phyloP scores from a whole-genome alignment of 2,113 vertebrate species.

The Serilophus lunatus region DNA sequence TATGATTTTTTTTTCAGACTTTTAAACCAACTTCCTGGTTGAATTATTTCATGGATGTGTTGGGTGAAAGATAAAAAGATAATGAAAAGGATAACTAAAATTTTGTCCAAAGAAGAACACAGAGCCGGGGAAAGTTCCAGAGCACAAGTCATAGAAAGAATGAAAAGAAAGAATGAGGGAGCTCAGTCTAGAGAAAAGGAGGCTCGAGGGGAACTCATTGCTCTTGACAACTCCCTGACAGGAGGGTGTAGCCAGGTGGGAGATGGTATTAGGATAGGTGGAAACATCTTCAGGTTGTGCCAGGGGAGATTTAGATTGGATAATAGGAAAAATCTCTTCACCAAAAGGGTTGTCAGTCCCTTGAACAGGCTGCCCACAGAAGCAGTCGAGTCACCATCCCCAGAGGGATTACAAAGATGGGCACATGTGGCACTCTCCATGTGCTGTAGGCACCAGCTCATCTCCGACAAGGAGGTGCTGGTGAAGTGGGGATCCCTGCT shows the following conservation, averaged over 20 bases:
- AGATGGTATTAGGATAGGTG: neutral
- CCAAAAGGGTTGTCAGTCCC: neutral
- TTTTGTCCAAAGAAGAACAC: neutral
- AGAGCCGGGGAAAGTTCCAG: neutral
- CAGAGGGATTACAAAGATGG: neutral
- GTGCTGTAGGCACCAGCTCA: neutral
- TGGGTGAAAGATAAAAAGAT: neutral
- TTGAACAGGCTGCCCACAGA: neutral
- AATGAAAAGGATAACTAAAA: neutral
- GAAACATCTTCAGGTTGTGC: neutral
- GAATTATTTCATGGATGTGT: neutral
- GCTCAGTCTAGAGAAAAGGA: neutral
- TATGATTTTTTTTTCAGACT: neutral
- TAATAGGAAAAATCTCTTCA: neutral
- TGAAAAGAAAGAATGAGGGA: fast-evolving
- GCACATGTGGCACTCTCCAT: neutral
- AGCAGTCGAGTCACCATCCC: neutral
- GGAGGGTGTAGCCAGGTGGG: neutral
- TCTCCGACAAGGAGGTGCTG: neutral
- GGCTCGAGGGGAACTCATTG: neutral
- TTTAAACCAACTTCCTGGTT: neutral
- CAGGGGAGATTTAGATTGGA: neutral
- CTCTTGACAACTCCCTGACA: neutral
- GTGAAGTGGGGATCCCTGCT: fast-evolving
- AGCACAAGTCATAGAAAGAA: neutral